Evolutionary conservation across 2,888 invertebrate species (phyloP), one percentile per base, ranked within the genome.

Genomic region (Tachina grossa): DNA sequence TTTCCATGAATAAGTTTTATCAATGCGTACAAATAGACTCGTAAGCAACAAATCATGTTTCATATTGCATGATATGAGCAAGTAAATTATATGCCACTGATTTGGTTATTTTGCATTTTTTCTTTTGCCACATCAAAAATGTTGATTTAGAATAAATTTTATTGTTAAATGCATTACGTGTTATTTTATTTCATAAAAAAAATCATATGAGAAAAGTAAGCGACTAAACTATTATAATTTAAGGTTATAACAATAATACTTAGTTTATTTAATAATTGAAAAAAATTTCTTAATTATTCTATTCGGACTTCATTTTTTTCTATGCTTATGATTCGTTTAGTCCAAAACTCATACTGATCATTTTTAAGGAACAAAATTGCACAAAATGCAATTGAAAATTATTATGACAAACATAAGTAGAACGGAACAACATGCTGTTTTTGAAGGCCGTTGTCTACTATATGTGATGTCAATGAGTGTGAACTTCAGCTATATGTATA

Each of bases 31-130:
- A 55, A 47, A 61, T 55, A 59, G 31, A 51, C n/a, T 63, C 55
- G 9, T 41, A 65, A 22, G 49, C 49, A 43, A 55, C 9, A 65
- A 80, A 74, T 59, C 66, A 66, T 80, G 80, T 57, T 80, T 65
- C 57, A 66, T 72, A 65, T 66, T 59, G 65, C 57, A 66, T 59
- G 66, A 74, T 81, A 68, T 51, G 45, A 59, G 51, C 57, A 45
- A 31, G 9, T 68, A 51, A 14, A 66, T 66, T 39, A 65, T 19
- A 49, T 57, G 47, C 39, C 49, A 74, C 80, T 19, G 72, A 49
- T 57, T 49, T 74, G 39, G 3, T 65, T 45, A 16, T 16, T 55
- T n/a, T 22, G 0, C 1, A n/a, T 74, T 22, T 9, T 57, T 22
- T 13, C 61, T 10, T 61, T 53, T 53, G 9, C 14, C 61, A 61